Evolutionary conservation across 2,797 vertebrate species (phyloP), one percentile per base, ranked within the genome.

Genomic region (Sylvilagus floridanus): DNA sequence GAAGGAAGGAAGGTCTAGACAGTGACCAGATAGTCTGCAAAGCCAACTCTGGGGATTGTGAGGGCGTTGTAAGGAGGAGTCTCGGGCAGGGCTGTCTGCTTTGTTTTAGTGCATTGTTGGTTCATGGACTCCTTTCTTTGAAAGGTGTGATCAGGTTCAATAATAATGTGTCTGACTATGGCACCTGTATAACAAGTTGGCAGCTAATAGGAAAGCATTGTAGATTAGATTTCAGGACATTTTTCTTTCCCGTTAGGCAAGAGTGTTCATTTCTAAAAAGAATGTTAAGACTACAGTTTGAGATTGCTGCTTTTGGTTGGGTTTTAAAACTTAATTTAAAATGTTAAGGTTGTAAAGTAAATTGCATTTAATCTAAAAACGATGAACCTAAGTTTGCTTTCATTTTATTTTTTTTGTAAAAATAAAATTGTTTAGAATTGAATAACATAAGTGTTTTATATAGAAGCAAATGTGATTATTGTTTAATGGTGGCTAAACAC

Each of bases 251-350:
- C 35, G 17, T 68, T 35, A 86, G 73, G 35, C 17, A 94, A 35
- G 24, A 57, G 10, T 65, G 62, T 85, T 88, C 24, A 32, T 47
- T 96, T 84, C 79, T 81, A 71, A 32, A 81, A 84, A 88, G 62
- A 52, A 65, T 42, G 3, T 87, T 75, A n/a, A 60, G 9, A 69
- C 60, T 90, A 54, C 8, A n/a, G 26, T 57, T 90, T 62, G 52
- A 90, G 50, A 50, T 32, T 73, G 17, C 52, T 69, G 37, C 10
- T 81, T 90, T 84, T 88, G 65, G 28, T 72, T 92, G 26, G 66
- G 65, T 89, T 84, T 81, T 24, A 14, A n/a, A 78, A 87, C 19
- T 14, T 60, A 77, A 85, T 73, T 90, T 9, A 19, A 63, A 90
- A 28, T 47, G 30, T 94, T 86, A 90, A 72, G 19, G 63, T 84